Percentiles rank a stretch among this genome's conserved stretches.
These are phyloP conservation scores for Poeciliopsis gracilis DNA, from an alignment of 2,797 vertebrate genomes.

Conservation along the genomic window DNA sequence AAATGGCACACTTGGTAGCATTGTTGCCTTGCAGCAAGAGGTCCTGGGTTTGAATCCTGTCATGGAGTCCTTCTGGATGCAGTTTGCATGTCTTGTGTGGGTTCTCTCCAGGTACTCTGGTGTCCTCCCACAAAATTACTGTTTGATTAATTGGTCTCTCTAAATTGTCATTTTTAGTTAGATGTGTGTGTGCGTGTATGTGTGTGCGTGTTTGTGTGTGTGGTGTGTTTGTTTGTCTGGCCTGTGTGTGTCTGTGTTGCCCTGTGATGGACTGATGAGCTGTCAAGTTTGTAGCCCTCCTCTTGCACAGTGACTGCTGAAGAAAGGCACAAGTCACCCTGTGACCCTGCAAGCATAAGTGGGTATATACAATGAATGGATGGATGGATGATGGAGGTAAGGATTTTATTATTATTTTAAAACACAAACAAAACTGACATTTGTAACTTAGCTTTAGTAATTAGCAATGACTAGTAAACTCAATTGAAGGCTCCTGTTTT, in stretches of 20 bases:
- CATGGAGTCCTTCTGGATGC: neutral
- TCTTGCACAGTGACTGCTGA: neutral
- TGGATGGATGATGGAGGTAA: neutral
- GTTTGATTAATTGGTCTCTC: neutral
- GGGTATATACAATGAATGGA: neutral
- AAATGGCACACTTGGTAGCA: neutral
- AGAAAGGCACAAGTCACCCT: neutral
- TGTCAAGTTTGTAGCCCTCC: neutral
- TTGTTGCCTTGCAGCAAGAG: neutral
- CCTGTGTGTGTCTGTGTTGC: neutral
- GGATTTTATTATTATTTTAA: neutral
- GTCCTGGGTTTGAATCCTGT: neutral
- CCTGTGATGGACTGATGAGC: neutral
- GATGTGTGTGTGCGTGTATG: neutral
- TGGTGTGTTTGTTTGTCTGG: neutral
- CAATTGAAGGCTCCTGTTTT: neutral
- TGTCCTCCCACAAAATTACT: neutral
- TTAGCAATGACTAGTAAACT: neutral
- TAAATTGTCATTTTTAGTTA: neutral
- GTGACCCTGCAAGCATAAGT: neutral
- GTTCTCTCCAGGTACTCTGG: neutral
- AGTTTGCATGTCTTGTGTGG: neutral
- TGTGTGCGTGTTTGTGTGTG: neutral
- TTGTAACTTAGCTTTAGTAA: neutral
- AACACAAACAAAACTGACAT: neutral